These are phyloP conservation scores for Drosophila fungiperda DNA, from an alignment of 2,888 invertebrate genomes.

Conservation along the genomic window DNA sequence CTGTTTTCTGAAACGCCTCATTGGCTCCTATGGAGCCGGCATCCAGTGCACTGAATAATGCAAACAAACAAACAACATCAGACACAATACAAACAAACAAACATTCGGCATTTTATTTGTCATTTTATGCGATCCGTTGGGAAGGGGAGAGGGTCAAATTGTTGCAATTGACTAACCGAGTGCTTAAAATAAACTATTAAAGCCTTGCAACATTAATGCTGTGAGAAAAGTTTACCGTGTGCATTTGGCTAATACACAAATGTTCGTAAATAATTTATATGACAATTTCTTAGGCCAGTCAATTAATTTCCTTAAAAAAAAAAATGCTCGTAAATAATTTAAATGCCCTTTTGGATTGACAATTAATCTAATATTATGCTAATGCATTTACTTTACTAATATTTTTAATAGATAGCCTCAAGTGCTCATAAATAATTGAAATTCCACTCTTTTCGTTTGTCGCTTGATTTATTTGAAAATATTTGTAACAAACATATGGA, in stretches of 20 bases:
- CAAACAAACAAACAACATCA: conserved; percentile 43
- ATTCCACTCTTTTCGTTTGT: not conserved
- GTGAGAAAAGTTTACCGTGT: conserved; percentile 1
- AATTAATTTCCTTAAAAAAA: not conserved
- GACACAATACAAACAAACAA: conserved; percentile 21
- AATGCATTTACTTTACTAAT: not conserved
- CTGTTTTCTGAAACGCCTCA: conserved; percentile 28
- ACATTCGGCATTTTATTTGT: conserved; percentile 22
- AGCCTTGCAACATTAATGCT: not conserved
- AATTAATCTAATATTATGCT: not conserved
- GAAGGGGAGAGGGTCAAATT: not conserved
- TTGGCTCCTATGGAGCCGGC: not conserved
- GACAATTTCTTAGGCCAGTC: not conserved
- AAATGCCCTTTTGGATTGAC: not conserved
- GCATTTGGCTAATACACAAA: conserved; percentile 4
- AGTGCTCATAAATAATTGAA: conserved; percentile 2
- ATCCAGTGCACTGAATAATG: conserved; percentile 59
- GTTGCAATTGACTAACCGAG: conserved; percentile 26
- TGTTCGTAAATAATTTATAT: not conserved
- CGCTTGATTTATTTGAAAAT: not conserved
- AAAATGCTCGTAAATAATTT: not conserved
- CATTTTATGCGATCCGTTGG: conserved; percentile 32
- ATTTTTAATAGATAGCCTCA: not conserved
- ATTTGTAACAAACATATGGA: not conserved
- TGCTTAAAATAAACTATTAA: conserved; percentile 30